These are phyloP conservation scores for Drosophila sp. DNA, from an alignment of 1,140 invertebrate species.

Conservation along the genomic window DNA sequence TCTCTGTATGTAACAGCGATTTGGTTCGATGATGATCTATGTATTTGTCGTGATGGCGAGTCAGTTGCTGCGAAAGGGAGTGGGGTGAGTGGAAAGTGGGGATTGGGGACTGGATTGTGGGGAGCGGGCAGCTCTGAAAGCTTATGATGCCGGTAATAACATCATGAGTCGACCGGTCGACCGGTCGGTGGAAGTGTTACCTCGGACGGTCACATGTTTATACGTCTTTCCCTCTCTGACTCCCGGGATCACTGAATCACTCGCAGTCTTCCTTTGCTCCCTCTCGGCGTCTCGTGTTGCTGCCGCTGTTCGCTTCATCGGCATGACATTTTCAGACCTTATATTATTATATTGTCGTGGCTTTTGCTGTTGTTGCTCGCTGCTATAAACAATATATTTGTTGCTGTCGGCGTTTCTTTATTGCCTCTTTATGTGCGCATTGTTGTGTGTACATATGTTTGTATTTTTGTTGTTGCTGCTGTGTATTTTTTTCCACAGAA, in stretches of 20 bases:
- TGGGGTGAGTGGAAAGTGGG: background rate
- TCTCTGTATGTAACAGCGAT: slow-evolving; percentile 45
- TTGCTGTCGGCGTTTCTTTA: slow-evolving; percentile 57
- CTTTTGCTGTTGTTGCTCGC: slow-evolving; percentile 13
- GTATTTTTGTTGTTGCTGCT: slow-evolving; percentile 44
- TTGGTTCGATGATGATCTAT: slow-evolving; percentile 60
- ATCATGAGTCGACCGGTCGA: slow-evolving; percentile 74
- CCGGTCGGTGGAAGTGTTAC: slow-evolving; percentile 6
- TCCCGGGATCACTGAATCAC: background rate
- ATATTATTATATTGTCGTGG: slow-evolving; percentile 7
- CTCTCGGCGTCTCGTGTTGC: background rate
- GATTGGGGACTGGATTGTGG: too few relatives aligned
- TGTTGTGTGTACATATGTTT: slow-evolving; percentile 28
- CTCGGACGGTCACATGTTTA: slow-evolving; percentile 57
- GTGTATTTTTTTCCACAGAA: slow-evolving; percentile 25
- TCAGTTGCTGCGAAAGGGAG: background rate
- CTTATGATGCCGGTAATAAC: slow-evolving; percentile 64
- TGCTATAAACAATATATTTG: slow-evolving; percentile 63
- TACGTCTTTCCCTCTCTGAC: slow-evolving; percentile 1
- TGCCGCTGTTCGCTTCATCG: slow-evolving; percentile 33
- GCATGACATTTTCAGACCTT: slow-evolving; percentile 56
- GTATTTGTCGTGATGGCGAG: slow-evolving; percentile 10
- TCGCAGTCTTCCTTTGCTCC: slow-evolving; percentile 2
- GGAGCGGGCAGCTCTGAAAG: background rate
- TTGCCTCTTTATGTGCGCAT: slow-evolving; percentile 54